phyloP scores from a whole-genome alignment of 2,797 vertebrate genomes.

The Telmatherina bonti region DNA sequence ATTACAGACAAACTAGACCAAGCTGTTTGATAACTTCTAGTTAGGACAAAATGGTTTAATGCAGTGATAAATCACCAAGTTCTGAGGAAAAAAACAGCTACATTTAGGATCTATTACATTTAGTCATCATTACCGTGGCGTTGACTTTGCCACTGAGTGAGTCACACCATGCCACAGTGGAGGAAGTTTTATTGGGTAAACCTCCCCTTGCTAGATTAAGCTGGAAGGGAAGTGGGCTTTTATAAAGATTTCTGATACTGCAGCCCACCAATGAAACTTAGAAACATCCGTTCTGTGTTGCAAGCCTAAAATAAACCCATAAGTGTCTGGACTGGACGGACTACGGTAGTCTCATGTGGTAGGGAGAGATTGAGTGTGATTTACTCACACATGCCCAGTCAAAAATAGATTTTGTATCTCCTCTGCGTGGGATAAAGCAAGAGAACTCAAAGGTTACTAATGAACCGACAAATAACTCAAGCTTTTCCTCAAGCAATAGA shows the following conservation, averaged over 20 bases:
- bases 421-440: constrained; percentile 66
- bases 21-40: constrained; percentile 15
- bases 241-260: constrained; percentile 53
- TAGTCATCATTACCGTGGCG: constrained; percentile 11
- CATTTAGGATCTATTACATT: constrained; percentile 6
- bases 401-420: constrained; percentile 78
- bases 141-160: constrained; percentile 47
- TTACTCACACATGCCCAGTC: constrained; percentile 72
- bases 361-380: constrained; percentile 69
- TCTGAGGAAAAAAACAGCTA: background rate
- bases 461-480: constrained; percentile 59
- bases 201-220: constrained; percentile 48
- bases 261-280: constrained; percentile 44
- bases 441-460: constrained; percentile 45
- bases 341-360: constrained; percentile 62
- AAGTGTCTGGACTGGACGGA: constrained; percentile 62
- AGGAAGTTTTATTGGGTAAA: constrained; percentile 73
- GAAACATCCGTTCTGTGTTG: constrained; percentile 60
- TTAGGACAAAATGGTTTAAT: constrained; percentile 36
- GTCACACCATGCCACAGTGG: constrained; percentile 46
- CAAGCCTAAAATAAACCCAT: constrained; percentile 64
- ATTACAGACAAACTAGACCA: background rate
- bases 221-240: constrained; percentile 64
- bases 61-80: background rate
- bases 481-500: constrained; percentile 50